Base-by-base conservation (phyloP, 1,140 invertebrate genomes). In the Anagrus nilaparvatae region DNA sequence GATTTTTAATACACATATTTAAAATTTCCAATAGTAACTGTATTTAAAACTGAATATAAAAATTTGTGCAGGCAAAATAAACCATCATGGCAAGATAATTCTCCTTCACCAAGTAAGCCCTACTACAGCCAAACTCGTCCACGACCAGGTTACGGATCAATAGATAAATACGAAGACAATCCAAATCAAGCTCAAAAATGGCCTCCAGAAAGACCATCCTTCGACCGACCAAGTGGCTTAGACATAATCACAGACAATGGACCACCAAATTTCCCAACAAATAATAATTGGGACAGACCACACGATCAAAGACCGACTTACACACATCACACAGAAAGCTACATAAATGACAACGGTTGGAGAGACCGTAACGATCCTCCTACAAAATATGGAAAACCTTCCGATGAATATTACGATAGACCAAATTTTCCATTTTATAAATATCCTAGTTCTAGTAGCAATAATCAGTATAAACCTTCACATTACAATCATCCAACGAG, bases 161-260 rank as follows among this genome's bases (percentile, higher is more conserved):
- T 49, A 3, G 60, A 61, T 10, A 52, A 52, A 9, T 58, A 55
- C 33, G 55, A 59, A 5, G 50, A 56, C 1, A 52, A 48, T 36
- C 44, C 53, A 10, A 57, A 43, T 17, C 59, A 64, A 20, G 54
- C 60, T 0, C 60, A 69, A 43, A 69, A 65, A 16, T 66, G 67
- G 67, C 64, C 65, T 0, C 59, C 63, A 8, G 66, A 69, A 38
- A 47, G 54, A 8, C 60, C 61, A 10, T 55, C 58, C 2, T 64
- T 57, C 61, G 60, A 67, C 40, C 56, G 59, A 13, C 59, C 60
- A 38, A 21, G 46, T 0, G 50, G 55, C 13, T 52, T 47, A 5
- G 73, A 75, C 13, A 76, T 84, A 21, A 76, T 82, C 31, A 83
- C 81, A 0, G 82, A 83, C 54, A 70, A 74, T 13, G 64, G 71